Evolutionary conservation across 2,888 invertebrate genomes (phyloP).

Genomic region (Heliconius ethilla): DNA sequence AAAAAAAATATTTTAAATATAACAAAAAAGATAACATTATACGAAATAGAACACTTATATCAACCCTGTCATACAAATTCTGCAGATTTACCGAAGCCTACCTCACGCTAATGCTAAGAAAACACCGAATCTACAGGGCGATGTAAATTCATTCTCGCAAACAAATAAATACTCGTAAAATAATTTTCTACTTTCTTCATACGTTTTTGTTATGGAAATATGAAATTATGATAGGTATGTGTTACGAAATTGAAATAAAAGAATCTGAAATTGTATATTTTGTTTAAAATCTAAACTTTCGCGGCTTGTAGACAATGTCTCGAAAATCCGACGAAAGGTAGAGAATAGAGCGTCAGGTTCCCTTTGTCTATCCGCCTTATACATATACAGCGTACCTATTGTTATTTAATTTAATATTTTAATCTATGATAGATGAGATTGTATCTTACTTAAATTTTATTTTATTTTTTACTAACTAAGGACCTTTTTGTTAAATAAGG

Average conservation of each 20-base stretch:
- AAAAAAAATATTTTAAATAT: no score
- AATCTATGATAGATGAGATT: no score
- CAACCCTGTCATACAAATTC: slow-evolving; percentile 69
- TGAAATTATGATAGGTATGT: slow-evolving; percentile 17
- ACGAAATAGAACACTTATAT: slow-evolving; percentile 21
- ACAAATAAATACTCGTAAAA: slow-evolving; percentile 66
- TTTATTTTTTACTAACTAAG: no score
- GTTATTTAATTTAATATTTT: no score
- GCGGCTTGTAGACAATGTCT: neutral
- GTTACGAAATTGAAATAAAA: neutral
- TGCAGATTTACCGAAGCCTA: slow-evolving; percentile 67
- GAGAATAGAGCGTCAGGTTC: neutral
- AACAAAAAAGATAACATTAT: no score
- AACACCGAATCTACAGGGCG: slow-evolving; percentile 73
- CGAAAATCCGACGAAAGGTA: neutral
- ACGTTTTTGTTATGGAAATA: slow-evolving; percentile 46
- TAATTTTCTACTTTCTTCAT: slow-evolving; percentile 47
- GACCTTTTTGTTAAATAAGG: no score
- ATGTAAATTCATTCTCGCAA: slow-evolving; percentile 72
- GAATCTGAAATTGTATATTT: neutral
- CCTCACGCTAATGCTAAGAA: slow-evolving; percentile 76
- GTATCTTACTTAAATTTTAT: no score
- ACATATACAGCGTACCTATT: no score
- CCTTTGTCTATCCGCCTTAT: no score
- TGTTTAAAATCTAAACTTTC: neutral